A percentile compares a stretch with the other conserved stretches of the same genome.
Conservation (phyloP, 2,113 vertebrate species). For the Laticauda colubrina region DNA sequence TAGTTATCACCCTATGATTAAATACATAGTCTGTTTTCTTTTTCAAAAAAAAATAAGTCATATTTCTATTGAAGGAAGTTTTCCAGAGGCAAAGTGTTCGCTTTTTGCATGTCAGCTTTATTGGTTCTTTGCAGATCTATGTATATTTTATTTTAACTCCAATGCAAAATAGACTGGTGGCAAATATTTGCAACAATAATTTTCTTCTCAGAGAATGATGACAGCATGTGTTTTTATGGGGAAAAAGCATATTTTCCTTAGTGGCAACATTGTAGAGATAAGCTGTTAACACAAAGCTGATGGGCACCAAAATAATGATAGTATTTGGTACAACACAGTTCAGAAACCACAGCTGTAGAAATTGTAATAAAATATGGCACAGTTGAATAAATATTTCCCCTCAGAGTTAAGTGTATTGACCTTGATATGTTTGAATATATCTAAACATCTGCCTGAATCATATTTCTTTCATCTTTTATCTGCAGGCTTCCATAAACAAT, state of each 20-base stretch:
- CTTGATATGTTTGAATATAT: background rate
- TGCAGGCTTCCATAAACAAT: background rate
- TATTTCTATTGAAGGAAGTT: background rate
- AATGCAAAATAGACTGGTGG: background rate
- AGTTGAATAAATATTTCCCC: slow-evolving; percentile 5
- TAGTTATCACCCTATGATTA: background rate
- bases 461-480: background rate
- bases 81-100: background rate
- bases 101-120: background rate
- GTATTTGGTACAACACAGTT: background rate
- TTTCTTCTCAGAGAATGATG: background rate
- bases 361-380: background rate
- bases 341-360: slow-evolving; percentile 2
- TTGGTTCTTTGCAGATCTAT: background rate
- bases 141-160: background rate
- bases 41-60: background rate
- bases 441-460: background rate
- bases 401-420: background rate
- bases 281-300: slow-evolving; percentile 4
- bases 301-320: background rate
- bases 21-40: background rate
- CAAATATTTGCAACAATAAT: background rate
- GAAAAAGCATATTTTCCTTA: background rate
- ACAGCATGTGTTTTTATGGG: background rate
- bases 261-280: background rate